A percentile compares a stretch with the other conserved stretches of the same genome.
phyloP scores from a whole-genome alignment of 2,797 vertebrate species.

The Pipistrellus pygmaeus region DNA sequence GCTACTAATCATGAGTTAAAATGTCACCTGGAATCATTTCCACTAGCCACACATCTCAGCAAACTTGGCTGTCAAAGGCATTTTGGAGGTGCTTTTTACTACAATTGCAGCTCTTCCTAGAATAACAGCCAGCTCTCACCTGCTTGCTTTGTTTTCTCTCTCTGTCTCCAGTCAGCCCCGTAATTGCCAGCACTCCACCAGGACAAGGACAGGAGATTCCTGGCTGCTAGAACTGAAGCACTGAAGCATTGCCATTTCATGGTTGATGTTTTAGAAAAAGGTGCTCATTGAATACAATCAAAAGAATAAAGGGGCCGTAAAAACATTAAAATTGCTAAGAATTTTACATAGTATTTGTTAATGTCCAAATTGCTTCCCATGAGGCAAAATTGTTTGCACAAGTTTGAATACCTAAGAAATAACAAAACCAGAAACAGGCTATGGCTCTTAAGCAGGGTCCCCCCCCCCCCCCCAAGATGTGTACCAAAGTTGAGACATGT shows the following conservation, averaged over 20 bases:
- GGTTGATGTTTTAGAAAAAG: background rate
- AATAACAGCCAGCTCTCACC: background rate
- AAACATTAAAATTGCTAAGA: background rate
- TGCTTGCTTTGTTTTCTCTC: background rate
- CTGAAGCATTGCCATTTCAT: background rate
- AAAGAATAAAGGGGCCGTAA: background rate
- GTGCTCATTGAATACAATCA: background rate
- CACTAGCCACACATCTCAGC: background rate
- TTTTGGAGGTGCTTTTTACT: background rate
- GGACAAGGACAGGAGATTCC: background rate
- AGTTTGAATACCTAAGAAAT: background rate
- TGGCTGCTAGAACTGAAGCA: background rate
- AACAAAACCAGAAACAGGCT: background rate
- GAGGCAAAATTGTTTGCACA: background rate
- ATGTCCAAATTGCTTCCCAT: background rate
- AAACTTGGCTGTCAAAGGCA: background rate
- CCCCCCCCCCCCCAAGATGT: background rate
- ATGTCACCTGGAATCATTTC: background rate
- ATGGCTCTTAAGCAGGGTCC: background rate
- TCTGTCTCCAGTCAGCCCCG: background rate
- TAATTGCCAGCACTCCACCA: background rate
- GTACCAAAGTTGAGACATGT: background rate
- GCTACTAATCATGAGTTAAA: background rate
- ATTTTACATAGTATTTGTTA: conserved; percentile 6
- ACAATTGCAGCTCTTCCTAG: background rate